Evolutionary conservation across 2,797 vertebrate species (phyloP).

Genomic region (Esox lucius): DNA sequence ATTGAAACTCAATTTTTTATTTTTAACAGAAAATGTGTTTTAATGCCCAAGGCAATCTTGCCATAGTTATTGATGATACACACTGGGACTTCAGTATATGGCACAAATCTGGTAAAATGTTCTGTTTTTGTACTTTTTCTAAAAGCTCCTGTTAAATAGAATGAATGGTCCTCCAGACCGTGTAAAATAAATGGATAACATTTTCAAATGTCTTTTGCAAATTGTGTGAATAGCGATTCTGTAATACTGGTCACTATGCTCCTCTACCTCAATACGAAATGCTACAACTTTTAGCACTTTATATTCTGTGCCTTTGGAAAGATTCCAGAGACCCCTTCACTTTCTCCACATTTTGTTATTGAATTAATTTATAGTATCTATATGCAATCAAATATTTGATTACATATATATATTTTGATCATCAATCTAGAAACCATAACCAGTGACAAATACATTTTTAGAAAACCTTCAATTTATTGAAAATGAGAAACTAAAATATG

Average conservation of each 20-base stretch:
- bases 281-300: conserved; percentile 23
- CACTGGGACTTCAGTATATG: neutral
- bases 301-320: too few species aligned
- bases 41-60: neutral
- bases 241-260: conserved; percentile 23
- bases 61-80: neutral
- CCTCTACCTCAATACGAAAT: conserved; percentile 32
- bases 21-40: neutral
- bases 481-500: too few species aligned
- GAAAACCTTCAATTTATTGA: too few species aligned
- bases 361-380: too few species aligned
- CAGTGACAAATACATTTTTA: too few species aligned
- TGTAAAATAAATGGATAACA: conserved; percentile 36
- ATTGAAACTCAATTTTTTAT: neutral
- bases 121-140: neutral
- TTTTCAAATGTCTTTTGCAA: conserved; percentile 39
- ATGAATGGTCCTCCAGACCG: neutral
- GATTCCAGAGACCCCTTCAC: too few species aligned
- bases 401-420: too few species aligned
- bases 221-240: conserved; percentile 34
- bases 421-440: too few species aligned
- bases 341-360: too few species aligned
- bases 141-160: conserved; percentile 25
- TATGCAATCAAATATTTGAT: too few species aligned
- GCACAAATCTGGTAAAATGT: neutral